Base-by-base conservation (phyloP, 2,113 vertebrate genomes). In the Crotalus viridis region DNA sequence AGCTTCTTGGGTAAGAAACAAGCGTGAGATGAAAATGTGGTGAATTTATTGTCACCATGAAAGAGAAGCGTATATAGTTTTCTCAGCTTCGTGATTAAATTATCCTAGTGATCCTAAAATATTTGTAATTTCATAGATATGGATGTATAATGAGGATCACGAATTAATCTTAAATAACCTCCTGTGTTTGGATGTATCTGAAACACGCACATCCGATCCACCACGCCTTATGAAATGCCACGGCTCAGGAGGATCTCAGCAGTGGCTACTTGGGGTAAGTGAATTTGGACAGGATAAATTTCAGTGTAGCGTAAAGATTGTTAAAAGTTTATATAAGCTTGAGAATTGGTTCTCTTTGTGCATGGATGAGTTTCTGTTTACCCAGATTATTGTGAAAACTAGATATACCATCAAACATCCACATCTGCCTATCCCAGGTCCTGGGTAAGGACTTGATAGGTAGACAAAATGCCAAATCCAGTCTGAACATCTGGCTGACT, bases 171-270 rank as follows among this genome's bases (percentile, higher is more conserved):
- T 99, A 69, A 98, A 98, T 1, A 98, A 98, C 21, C 98, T 99
- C 7, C 97, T 99, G 28, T 99, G 99, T 96, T 96, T 99, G 94
- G 99, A 99, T 19, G 98, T 99, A 95, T 98, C 98, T 0, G 99
- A 99, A 94, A 98, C 99, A 3, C 98, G 98, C 69, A 99, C 99
- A 0, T 98, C 98, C 0, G 99, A 99, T 91, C 98, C 98, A 0
- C 99, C 99, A 0, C 98, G 99, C 1, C 98, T 99, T 85, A 99
- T 99, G 99, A 99, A 99, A 54, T 99, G 99, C 96, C 99, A 99
- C 0, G 99, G 99, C 0, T 99, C 99, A 0, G 99, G 99, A 0
- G 99, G 99, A 12, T 99, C 99, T 0, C 99, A 99, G 97, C 99
- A 99, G 96, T 99, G 99, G 99, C 98, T 97, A 0, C 96, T 99